A percentile compares a stretch with the other conserved stretches of the same genome.
phyloP scores from a whole-genome alignment of 2,113 vertebrate genomes.

The Acrocephalus kingi region DNA sequence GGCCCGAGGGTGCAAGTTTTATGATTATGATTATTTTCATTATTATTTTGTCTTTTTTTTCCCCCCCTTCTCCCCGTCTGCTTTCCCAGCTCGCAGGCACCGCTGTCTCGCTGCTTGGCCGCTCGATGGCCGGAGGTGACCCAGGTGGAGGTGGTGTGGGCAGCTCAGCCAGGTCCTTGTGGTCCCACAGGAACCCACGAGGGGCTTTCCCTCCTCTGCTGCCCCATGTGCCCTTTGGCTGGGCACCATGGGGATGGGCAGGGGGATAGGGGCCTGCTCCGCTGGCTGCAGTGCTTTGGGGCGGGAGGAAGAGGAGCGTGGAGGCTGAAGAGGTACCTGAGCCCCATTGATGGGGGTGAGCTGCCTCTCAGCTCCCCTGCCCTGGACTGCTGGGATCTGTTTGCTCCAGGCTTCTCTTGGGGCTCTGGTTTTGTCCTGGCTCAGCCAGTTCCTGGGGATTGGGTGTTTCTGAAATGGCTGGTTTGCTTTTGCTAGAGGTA shows the following conservation, averaged over 20 bases:
- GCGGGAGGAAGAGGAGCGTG: not conserved
- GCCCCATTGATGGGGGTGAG: not conserved
- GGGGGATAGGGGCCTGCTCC: not conserved
- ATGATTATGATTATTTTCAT: not conserved
- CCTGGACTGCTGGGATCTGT: not conserved
- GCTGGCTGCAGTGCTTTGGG: not conserved
- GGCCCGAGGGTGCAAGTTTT: slow-evolving; percentile 51
- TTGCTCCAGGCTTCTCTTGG: not conserved
- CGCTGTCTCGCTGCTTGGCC: not conserved
- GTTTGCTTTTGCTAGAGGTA: not conserved
- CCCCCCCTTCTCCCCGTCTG: not conserved
- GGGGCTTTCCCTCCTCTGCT: not conserved
- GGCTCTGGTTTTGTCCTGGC: not conserved
- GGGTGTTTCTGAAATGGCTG: not conserved
- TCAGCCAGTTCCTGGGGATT: not conserved
- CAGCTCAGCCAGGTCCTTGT: not conserved
- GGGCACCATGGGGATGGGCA: not conserved
- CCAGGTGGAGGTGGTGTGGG: not conserved
- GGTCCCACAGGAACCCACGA: not conserved
- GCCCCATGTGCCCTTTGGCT: not conserved
- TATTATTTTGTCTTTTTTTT: not conserved
- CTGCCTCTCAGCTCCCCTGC: not conserved
- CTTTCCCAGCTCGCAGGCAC: not conserved
- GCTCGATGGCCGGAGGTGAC: not conserved
- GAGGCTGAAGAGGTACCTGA: not conserved